Evolutionary conservation across 1,140 invertebrate genomes (phyloP), one percentile per base, ranked within the genome.

Genomic region (Pseudomyrmex pallidus): DNA sequence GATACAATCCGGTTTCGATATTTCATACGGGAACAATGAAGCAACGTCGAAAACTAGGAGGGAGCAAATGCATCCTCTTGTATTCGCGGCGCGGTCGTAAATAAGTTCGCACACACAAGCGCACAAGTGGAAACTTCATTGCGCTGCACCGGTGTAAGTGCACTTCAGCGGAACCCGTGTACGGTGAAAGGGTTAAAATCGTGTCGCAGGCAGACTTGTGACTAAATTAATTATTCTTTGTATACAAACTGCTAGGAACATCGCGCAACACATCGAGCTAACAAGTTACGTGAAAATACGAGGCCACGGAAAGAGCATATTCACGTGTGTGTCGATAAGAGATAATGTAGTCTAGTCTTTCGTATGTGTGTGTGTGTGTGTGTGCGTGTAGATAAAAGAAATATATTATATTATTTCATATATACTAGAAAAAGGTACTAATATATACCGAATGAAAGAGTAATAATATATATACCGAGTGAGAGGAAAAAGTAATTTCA

Each of bases 141-240:
- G 44, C 35, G 68, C 54, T 12, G 52, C 56, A 70, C 56, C 35
- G 44, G 66, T 80, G 66, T 61, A 72, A 70, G 66, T 80, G 76
- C 76, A 72, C 76, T 80, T 80, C 25, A 56, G 44, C 35, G 66
- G 44, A 80, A 80, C 12, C 76, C 15, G 20, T 59, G 66, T 80
- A 80, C 76, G 44, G 66, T 68, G 54, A 72, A 80, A 80, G 76
- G 76, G 66, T 80, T 72, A 80, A 80, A 80, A 80, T 80, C 66
- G 56, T 70, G 76, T 80, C 76, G 66, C 2, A 44, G 72, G 8
- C 66, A 80, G 56, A 72, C 76, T 59, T 72, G 76, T 48, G 66
- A 80, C 66, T 72, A 70, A 80, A 80, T 80, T 80, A 80, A 80
- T 78, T 78, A 78, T 80, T 80, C 66, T 80, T 80, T 80, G 54